Base-by-base conservation (phyloP, 2,797 vertebrate species). In the Falco cherrug region DNA sequence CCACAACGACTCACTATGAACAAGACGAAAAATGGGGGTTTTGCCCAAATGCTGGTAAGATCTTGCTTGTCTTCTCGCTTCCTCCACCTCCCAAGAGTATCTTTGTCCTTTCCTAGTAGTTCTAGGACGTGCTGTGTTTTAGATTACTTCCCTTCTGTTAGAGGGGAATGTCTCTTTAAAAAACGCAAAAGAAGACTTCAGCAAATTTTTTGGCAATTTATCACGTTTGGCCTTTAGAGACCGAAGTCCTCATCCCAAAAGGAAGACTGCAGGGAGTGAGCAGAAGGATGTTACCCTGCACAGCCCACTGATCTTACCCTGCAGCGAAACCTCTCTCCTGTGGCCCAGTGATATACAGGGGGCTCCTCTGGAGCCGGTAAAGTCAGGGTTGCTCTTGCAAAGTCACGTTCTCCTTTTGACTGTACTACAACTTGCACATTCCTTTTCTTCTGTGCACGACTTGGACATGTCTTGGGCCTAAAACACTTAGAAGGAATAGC, bases 1-100 rank as follows among this genome's bases (percentile, higher is more conserved):
- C 99, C n/a, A 99, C 99, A 13, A 99, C 98, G 39, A 98, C 98
- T 89, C 97, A 96, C 84, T 99, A 99, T 6, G 99, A 99, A 73
- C 96, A 97, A 88, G 98, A 98, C 9, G 98, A 99, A 95, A 98
- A 98, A 97, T 99, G 99, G 99, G 99, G 99, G 17, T 99, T 99
- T 97, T 99, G 99, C 95, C 99, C 99, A 5, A 98, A 97, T 94
- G 97, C 98, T 96, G 99, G 99, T 99, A 98, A 98, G 97, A 87
- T 77, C 29, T 76, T 81, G 10, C 51, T 77, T 65, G 31, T 83
- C 31, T 85, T 92, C 54, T 77, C 33, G 39, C 9, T 76, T 26
- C 67, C 14, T 19, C 35, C 5, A 50, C 53, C 14, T 54, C 68
- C 77, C 79, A 89, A 45, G 25, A 88, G 21, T 56, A 60, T 86